Evolutionary conservation across 1,140 invertebrate species (phyloP).

Genomic region (Drosophila orena): DNA sequence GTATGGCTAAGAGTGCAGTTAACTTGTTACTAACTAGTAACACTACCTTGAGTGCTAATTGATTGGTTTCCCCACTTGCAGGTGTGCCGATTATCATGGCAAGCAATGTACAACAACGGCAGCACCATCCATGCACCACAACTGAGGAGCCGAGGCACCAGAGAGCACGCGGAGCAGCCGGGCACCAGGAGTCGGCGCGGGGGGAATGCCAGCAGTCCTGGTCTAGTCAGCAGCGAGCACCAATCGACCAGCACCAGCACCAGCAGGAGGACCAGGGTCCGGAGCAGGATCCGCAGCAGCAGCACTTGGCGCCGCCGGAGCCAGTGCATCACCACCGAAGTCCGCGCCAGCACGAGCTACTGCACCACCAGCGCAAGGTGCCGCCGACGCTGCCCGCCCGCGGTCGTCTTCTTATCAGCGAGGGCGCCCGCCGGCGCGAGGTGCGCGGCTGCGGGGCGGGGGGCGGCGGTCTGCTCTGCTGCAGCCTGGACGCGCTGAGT

Average conservation of each 20-base stretch:
- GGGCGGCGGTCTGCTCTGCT: conserved; percentile 51
- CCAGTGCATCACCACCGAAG: conserved; percentile 6
- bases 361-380: conserved; percentile 42
- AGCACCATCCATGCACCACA: conserved; percentile 59
- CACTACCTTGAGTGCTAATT: conserved; percentile 6
- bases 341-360: conserved; percentile 31
- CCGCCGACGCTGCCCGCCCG: conserved; percentile 11
- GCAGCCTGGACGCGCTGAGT: conserved; percentile 57
- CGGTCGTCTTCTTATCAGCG: conserved; percentile 36
- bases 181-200: conserved; percentile 15
- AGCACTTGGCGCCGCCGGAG: not conserved
- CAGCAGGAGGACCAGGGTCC: not conserved
- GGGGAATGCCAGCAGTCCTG: conserved; percentile 31
- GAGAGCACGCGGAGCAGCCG: conserved; percentile 27
- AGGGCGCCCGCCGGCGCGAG: conserved; percentile 25
- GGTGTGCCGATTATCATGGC: conserved; percentile 84
- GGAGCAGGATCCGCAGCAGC: not conserved
- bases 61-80: conserved; percentile 22
- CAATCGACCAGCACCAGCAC: conserved; percentile 18
- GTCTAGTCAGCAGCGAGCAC: conserved; percentile 34
- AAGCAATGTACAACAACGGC: conserved; percentile 80
- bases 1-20: too few species aligned
- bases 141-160: conserved; percentile 52
- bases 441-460: conserved; percentile 25
- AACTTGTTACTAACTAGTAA: too few species aligned